These are phyloP conservation scores for Tribolium castaneum DNA, from an alignment of 1,140 invertebrate genomes.

Conservation along the genomic window DNA sequence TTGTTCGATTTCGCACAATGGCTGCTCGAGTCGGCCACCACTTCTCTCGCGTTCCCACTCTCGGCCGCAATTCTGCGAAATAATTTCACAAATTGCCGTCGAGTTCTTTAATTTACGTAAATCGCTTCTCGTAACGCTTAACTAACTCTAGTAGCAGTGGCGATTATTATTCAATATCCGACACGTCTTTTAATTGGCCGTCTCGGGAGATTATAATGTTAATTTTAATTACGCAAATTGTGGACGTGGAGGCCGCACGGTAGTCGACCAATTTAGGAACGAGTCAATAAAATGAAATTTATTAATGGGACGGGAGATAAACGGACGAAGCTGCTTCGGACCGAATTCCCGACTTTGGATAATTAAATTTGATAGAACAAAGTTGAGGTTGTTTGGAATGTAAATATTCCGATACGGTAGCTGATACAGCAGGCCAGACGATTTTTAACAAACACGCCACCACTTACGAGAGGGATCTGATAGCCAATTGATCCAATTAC, in stretches of 20 bases:
- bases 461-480: neutral
- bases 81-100: slow-evolving; percentile 62
- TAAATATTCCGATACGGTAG: slow-evolving; percentile 52
- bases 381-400: slow-evolving; percentile 53
- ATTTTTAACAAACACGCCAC: neutral
- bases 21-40: neutral
- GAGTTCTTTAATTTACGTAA: slow-evolving; percentile 57
- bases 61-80: slow-evolving; percentile 56
- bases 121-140: slow-evolving; percentile 25
- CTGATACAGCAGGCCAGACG: slow-evolving; percentile 44
- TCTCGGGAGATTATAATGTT: slow-evolving; percentile 44
- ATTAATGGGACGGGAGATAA: slow-evolving; percentile 46
- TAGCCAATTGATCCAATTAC: neutral
- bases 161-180: slow-evolving; percentile 61
- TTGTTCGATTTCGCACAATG: slow-evolving; percentile 41
- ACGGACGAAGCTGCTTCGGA: neutral
- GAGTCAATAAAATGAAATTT: slow-evolving; percentile 45
- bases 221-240: slow-evolving; percentile 10
- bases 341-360: slow-evolving; percentile 52
- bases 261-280: slow-evolving; percentile 25
- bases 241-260: neutral
- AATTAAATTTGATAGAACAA: slow-evolving; percentile 58
- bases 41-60: neutral
- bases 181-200: slow-evolving; percentile 62
- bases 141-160: slow-evolving; percentile 12